These are phyloP conservation scores for Sebastiscus tertius DNA, from an alignment of 2,797 vertebrate genomes.

Conservation along the genomic window DNA sequence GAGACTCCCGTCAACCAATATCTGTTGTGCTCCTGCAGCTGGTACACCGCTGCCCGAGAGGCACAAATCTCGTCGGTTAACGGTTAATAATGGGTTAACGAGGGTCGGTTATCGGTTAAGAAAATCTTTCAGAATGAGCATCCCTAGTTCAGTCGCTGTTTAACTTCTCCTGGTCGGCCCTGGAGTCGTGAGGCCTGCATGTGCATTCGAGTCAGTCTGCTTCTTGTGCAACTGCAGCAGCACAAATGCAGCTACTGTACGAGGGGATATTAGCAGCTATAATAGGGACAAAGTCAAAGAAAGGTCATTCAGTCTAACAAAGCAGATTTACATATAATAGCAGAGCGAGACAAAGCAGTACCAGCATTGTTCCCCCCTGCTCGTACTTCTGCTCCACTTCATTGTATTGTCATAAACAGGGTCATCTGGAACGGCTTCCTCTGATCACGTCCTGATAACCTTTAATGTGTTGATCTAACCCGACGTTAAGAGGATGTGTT, in stretches of 20 bases:
- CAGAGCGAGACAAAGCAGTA: background rate
- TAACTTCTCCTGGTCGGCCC: slow-evolving; percentile 1
- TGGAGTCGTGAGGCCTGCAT: slow-evolving; percentile 17
- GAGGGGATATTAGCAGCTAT: background rate
- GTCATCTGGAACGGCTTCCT: background rate
- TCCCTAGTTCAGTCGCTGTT: background rate
- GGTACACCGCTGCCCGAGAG: too few relatives aligned
- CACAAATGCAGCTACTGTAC: slow-evolving; percentile 9
- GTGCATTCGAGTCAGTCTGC: slow-evolving; percentile 12
- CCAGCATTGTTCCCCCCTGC: slow-evolving; percentile 22
- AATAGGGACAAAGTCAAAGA: slow-evolving; percentile 13
- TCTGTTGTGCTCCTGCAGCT: too few relatives aligned
- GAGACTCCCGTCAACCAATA: too few relatives aligned
- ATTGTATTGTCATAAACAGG: slow-evolving; percentile 21
- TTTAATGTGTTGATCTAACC: background rate
- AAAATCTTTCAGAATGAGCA: too few relatives aligned
- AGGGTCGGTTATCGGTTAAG: too few relatives aligned
- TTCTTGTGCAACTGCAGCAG: slow-evolving; percentile 18
- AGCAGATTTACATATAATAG: slow-evolving; percentile 9
- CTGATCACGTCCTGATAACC: background rate
- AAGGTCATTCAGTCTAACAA: background rate
- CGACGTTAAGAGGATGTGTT: background rate
- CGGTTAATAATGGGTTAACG: too few relatives aligned
- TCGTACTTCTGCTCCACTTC: slow-evolving; percentile 48
- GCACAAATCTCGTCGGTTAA: too few relatives aligned